Percentiles rank a stretch among this genome's conserved stretches.
These are phyloP conservation scores for Acleris sparsana DNA, from an alignment of 2,888 invertebrate species.

Conservation along the genomic window DNA sequence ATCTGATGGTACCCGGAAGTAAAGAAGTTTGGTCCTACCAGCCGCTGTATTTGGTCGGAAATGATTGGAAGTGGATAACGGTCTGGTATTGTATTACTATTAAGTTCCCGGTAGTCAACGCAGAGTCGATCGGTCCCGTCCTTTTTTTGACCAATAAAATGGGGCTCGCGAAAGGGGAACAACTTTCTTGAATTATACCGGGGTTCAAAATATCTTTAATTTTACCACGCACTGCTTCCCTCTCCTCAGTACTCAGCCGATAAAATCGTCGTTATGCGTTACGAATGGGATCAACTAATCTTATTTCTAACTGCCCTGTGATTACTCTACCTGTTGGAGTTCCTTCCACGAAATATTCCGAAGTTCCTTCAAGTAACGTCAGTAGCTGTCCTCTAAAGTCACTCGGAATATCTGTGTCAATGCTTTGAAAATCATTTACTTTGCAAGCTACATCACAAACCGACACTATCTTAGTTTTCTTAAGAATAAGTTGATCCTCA, in stretches of 20 bases:
- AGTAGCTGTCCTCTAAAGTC: no score
- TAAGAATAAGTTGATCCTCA: no score
- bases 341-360: no score
- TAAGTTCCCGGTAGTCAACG: slow-evolving; percentile 38
- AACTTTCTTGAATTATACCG: neutral
- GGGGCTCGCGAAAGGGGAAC: slow-evolving; percentile 28
- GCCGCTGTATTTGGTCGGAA: slow-evolving; percentile 18
- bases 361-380: neutral
- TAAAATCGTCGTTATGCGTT: neutral
- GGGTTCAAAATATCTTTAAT: neutral
- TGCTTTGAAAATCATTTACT: no score
- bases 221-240: neutral
- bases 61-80: slow-evolving; percentile 23
- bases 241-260: neutral
- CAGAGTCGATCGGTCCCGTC: slow-evolving; percentile 39
- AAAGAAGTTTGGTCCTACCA: slow-evolving; percentile 14
- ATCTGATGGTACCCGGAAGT: slow-evolving; percentile 18
- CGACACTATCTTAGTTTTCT: no score
- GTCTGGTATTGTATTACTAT: slow-evolving; percentile 33
- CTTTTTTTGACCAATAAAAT: no score
- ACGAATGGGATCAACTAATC: neutral
- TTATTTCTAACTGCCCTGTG: neutral
- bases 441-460: no score
- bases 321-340: no score
- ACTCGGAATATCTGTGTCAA: no score